Conservation (phyloP, 2,113 vertebrate species). For the Choloepus hoffmanni region DNA sequence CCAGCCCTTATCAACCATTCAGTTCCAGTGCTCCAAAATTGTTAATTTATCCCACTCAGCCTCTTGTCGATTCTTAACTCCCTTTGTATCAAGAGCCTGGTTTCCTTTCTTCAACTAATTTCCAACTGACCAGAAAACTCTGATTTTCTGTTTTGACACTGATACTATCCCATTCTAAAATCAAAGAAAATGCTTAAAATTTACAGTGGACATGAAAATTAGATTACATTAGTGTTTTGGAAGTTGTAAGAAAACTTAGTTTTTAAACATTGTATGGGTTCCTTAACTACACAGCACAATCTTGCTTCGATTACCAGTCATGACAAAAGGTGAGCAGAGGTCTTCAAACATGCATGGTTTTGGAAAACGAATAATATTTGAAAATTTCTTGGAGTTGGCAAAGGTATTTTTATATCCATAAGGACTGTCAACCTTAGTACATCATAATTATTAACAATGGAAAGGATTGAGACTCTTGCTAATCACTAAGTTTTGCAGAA, state of each 20-base stretch:
- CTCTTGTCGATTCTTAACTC: neutral
- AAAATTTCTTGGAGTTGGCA: neutral
- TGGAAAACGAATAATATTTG: neutral
- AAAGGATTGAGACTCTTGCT: neutral
- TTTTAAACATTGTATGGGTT: neutral
- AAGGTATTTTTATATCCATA: neutral
- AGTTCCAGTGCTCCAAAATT: neutral
- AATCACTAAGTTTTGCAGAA: constrained; percentile 13
- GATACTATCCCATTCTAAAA: constrained; percentile 32
- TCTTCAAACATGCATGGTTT: neutral
- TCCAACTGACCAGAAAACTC: constrained; percentile 35
- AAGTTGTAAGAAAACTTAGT: constrained; percentile 16
- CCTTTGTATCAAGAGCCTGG: neutral
- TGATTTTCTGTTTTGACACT: constrained; percentile 24
- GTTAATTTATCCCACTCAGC: neutral
- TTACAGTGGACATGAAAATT: constrained; percentile 5
- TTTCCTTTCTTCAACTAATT: constrained; percentile 16
- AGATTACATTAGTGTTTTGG: constrained; percentile 45
- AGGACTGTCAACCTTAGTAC: neutral
- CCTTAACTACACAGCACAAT: constrained; percentile 1
- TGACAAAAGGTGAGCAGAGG: neutral
- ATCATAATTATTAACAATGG: neutral
- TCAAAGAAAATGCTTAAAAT: constrained; percentile 19
- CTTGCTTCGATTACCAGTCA: constrained; percentile 34
- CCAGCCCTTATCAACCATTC: neutral